Percentiles rank a stretch among this genome's conserved stretches.
These are phyloP conservation scores for Drosophila parabipectinata DNA, from an alignment of 1,140 invertebrate species.

Conservation along the genomic window DNA sequence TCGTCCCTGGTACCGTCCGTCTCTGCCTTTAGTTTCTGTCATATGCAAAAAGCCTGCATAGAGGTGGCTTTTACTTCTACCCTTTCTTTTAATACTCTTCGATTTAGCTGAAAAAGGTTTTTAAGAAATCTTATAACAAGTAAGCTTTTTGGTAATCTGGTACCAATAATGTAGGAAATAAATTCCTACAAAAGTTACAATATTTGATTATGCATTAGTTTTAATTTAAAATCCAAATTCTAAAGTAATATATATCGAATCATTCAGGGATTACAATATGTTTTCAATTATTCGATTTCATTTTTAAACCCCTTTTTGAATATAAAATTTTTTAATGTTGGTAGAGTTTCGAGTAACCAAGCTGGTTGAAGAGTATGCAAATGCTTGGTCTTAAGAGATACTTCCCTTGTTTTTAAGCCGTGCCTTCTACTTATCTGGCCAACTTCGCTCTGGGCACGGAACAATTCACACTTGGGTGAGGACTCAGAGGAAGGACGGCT, in stretches of 20 bases:
- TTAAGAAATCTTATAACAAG: not conserved
- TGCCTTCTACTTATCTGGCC: slow-evolving; percentile 58
- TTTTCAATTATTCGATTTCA: too few relatives aligned
- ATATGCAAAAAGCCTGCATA: slow-evolving; percentile 70
- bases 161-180: too few relatives aligned
- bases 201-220: too few relatives aligned
- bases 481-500: slow-evolving; percentile 1
- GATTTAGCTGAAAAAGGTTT: too few relatives aligned
- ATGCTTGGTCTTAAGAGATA: not conserved
- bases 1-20: not conserved
- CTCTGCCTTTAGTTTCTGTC: slow-evolving; percentile 18
- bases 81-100: not conserved
- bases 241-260: too few relatives aligned
- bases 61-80: slow-evolving; percentile 10
- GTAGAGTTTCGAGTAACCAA: not conserved
- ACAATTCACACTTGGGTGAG: slow-evolving; percentile 73
- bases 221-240: too few relatives aligned
- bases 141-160: too few relatives aligned
- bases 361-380: not conserved
- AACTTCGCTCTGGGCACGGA: slow-evolving; percentile 72
- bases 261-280: too few relatives aligned
- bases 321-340: too few relatives aligned
- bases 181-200: too few relatives aligned
- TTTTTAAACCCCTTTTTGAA: too few relatives aligned
- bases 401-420: slow-evolving; percentile 2